Percentiles rank a stretch among this genome's conserved stretches.
These are phyloP conservation scores for Cryptosula pallasiana DNA, from an alignment of 2,888 invertebrate species.

Conservation along the genomic window DNA sequence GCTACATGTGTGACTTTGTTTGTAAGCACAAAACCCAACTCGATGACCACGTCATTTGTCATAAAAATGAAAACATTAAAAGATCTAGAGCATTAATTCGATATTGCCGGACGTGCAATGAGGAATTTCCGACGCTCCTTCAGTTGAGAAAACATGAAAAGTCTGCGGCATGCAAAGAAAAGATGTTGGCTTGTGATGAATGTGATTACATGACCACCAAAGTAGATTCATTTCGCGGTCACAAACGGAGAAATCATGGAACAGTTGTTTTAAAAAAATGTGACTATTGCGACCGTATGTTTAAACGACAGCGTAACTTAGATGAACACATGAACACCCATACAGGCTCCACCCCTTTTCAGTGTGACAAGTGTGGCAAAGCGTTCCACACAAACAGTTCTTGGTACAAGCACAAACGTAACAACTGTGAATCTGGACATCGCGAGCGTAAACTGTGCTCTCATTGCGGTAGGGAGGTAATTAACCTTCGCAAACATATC, in stretches of 20 bases:
- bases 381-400: constrained; percentile 21
- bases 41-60: neutral
- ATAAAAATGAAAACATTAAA: neutral
- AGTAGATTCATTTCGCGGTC: neutral
- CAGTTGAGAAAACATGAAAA: neutral
- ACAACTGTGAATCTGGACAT: neutral
- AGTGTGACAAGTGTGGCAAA: constrained; percentile 21
- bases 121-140: neutral
- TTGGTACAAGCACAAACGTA: constrained; percentile 16
- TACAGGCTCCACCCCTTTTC: constrained; percentile 9
- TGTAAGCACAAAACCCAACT: neutral
- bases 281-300: neutral
- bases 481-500: constrained; percentile 16
- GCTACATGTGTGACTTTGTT: neutral
- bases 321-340: constrained; percentile 19
- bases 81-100: neutral
- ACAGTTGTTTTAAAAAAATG: neutral
- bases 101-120: neutral
- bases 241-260: constrained; percentile 16
- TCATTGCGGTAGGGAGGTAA: constrained; percentile 1
- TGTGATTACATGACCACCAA: constrained; percentile 11
- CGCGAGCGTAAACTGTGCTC: constrained; percentile 5
- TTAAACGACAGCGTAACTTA: constrained; percentile 10
- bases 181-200: neutral
- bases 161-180: neutral